These are phyloP conservation scores for Ardeotis arabs DNA, from an alignment of 2,113 vertebrate genomes.

Conservation along the genomic window DNA sequence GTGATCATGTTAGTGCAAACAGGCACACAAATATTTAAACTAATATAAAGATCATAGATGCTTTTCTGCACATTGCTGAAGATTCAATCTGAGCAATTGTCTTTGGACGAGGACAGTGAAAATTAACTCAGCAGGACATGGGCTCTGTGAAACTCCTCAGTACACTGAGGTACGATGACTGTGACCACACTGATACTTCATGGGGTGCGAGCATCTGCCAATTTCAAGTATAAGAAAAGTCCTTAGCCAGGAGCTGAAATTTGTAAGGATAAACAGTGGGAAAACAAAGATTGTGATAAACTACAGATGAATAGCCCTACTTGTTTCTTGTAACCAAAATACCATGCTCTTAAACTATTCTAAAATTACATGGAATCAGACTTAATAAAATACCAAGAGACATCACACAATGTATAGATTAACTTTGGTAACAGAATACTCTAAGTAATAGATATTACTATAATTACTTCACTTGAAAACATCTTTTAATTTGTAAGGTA, in stretches of 20 bases:
- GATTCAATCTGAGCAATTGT: not conserved
- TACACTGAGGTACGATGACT: not conserved
- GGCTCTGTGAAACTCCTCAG: not conserved
- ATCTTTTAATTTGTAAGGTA: not conserved
- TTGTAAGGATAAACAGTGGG: not conserved
- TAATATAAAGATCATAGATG: not conserved
- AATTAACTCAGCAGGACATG: not conserved
- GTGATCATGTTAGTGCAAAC: not conserved
- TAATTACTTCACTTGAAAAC: not conserved
- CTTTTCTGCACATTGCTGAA: not conserved
- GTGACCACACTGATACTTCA: not conserved
- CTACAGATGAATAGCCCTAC: not conserved
- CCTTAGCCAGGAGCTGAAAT: not conserved
- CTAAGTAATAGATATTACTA: not conserved
- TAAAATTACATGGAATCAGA: not conserved
- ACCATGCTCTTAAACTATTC: not conserved
- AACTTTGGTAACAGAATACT: not conserved
- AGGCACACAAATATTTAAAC: not conserved
- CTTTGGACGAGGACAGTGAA: not conserved
- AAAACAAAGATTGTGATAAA: not conserved
- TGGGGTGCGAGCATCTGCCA: not conserved
- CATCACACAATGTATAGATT: not conserved
- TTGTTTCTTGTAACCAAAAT: not conserved
- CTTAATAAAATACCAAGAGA: not conserved
- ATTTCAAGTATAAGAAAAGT: not conserved